phyloP scores from a whole-genome alignment of 2,888 invertebrate genomes.

The Acholoe squamosa region DNA sequence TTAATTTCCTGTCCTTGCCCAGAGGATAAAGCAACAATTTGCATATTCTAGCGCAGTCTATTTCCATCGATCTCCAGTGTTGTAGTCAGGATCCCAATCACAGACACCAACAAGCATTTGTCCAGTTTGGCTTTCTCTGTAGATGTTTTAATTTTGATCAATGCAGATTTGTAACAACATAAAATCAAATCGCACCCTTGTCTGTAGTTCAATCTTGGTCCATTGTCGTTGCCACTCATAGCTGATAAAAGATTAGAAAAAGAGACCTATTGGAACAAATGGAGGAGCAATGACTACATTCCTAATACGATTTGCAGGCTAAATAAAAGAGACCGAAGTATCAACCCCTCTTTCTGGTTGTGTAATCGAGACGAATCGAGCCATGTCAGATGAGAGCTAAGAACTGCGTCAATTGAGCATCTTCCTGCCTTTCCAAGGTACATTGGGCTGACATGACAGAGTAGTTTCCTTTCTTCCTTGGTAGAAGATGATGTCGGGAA shows the following conservation, averaged over 20 bases:
- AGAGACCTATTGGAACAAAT: not conserved
- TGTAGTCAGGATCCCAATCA: not conserved
- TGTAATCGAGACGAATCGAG: not conserved
- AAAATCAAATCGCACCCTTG: not conserved
- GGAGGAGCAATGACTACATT: not conserved
- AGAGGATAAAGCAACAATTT: not conserved
- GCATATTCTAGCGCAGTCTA: not conserved
- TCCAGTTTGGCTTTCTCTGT: not conserved
- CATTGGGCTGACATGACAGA: not conserved
- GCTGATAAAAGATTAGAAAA: not conserved
- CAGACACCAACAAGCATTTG: not conserved
- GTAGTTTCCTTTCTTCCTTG: not conserved
- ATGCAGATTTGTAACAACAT: not conserved
- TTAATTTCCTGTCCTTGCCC: not conserved
- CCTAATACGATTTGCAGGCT: not conserved
- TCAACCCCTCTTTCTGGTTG: not conserved
- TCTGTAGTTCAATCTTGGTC: not conserved
- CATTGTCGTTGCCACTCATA: not conserved
- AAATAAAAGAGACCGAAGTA: not conserved
- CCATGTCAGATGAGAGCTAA: not conserved
- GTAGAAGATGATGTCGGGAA: not conserved
- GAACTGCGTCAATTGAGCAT: not conserved
- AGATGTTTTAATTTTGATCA: not conserved
- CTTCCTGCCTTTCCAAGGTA: slow-evolving; percentile 4
- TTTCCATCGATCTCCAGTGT: not conserved